phyloP scores from a whole-genome alignment of 2,113 vertebrate species.

The Anser cygnoides region DNA sequence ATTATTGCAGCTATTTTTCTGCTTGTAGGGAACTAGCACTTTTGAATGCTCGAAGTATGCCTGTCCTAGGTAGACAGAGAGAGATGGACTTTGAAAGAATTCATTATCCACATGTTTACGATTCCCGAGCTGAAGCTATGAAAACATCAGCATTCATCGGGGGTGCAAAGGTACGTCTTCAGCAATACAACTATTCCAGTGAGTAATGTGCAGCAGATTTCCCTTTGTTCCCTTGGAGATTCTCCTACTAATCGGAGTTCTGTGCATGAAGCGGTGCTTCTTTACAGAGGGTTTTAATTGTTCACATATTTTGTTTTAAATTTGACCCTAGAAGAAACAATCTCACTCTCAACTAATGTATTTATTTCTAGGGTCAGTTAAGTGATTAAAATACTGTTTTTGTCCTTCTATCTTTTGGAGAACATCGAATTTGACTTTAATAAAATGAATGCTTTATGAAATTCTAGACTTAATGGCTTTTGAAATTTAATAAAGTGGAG shows the following conservation, averaged over 20 bases:
- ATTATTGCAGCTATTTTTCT: slow-evolving; percentile 34
- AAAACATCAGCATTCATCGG: slow-evolving; percentile 93
- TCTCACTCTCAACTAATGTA: background rate
- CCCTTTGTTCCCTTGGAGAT: background rate
- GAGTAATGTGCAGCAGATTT: background rate
- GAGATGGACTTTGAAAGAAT: slow-evolving; percentile 82
- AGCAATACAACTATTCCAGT: background rate
- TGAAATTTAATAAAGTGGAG: background rate
- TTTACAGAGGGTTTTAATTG: background rate
- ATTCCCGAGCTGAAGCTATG: slow-evolving; percentile 89
- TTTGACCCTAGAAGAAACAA: background rate
- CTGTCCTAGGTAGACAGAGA: slow-evolving; percentile 83
- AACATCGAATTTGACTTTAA: background rate
- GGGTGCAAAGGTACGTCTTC: slow-evolving; percentile 87
- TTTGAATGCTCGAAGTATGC: slow-evolving; percentile 83
- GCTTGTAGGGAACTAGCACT: slow-evolving; percentile 89
- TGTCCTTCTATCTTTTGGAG: background rate
- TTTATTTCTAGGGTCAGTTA: background rate
- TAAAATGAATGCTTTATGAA: slow-evolving; percentile 14
- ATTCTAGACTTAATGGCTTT: background rate
- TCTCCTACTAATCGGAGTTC: background rate
- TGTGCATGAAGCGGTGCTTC: background rate
- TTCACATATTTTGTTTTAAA: background rate
- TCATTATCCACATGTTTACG: slow-evolving; percentile 92
- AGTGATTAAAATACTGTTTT: slow-evolving; percentile 5